Evolutionary conservation across 1,140 invertebrate species (phyloP).

Genomic region (Danaus plexippus): DNA sequence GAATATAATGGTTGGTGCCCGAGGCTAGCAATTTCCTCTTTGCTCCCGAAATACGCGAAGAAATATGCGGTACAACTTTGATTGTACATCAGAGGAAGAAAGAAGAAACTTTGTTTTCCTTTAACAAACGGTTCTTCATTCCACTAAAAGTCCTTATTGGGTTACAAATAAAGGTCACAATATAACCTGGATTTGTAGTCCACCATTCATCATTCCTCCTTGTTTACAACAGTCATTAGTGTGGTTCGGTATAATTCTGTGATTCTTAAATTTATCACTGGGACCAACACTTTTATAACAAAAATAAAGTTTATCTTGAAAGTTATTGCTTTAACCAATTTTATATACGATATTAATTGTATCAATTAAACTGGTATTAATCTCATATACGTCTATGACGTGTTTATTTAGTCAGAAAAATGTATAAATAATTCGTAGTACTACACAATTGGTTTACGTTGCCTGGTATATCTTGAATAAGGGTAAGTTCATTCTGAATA

Average conservation of each 20-base stretch:
- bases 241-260: slow-evolving; percentile 23
- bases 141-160: slow-evolving; percentile 6
- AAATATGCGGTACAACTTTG: slow-evolving; percentile 41
- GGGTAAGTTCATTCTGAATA: too few relatives aligned
- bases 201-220: slow-evolving; percentile 19
- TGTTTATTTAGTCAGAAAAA: too few relatives aligned
- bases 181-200: slow-evolving; percentile 3
- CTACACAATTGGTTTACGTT: too few relatives aligned
- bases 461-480: too few relatives aligned
- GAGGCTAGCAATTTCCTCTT: slow-evolving; percentile 50
- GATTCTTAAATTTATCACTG: slow-evolving; percentile 27
- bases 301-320: too few relatives aligned
- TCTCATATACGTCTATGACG: too few relatives aligned
- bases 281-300: slow-evolving; percentile 10
- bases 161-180: slow-evolving; percentile 10
- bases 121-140: slow-evolving; percentile 10
- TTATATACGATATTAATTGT: too few relatives aligned
- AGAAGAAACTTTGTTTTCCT: slow-evolving; percentile 21
- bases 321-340: too few relatives aligned
- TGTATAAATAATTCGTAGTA: too few relatives aligned
- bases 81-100: slow-evolving; percentile 35
- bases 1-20: slow-evolving; percentile 34
- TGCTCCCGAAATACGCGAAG: slow-evolving; percentile 37
- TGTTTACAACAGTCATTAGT: slow-evolving; percentile 44
- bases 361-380: too few relatives aligned